Conservation (phyloP, 2,113 vertebrate genomes). For the Phalacrocorax brasilianus region DNA sequence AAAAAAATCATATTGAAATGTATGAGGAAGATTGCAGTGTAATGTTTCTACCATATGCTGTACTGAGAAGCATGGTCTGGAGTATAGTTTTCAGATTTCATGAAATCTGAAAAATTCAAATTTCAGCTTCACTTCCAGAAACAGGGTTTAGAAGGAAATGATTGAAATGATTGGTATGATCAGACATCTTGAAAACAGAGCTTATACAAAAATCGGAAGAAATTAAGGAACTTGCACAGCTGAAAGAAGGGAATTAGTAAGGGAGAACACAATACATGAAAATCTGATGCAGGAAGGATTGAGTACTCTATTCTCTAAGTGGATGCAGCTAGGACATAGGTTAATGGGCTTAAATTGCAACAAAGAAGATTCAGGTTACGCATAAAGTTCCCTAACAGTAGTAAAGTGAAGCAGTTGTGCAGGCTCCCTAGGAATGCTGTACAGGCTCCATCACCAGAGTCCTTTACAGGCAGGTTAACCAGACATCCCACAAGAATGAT, state of each 20-base stretch:
- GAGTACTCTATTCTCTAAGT: neutral
- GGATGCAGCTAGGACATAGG: neutral
- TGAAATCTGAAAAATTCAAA: too few species aligned
- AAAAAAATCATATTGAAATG: neutral
- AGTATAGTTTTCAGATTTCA: neutral
- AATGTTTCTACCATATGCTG: neutral
- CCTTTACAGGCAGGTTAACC: neutral
- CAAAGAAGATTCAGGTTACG: neutral
- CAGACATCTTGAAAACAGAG: neutral
- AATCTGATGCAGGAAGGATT: neutral
- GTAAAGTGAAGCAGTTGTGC: neutral
- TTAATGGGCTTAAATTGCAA: neutral
- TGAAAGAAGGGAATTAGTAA: neutral
- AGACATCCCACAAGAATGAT: neutral
- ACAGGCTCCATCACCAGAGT: neutral
- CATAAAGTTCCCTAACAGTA: neutral
- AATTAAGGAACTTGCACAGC: neutral
- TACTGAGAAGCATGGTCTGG: neutral
- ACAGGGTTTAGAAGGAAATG: neutral
- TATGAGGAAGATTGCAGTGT: neutral
- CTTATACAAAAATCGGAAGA: neutral
- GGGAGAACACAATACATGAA: neutral
- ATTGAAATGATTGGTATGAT: neutral
- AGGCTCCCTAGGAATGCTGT: neutral
- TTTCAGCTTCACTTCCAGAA: neutral